phyloP scores from a whole-genome alignment of 2,113 vertebrate genomes.

The Clinocottus analis region DNA sequence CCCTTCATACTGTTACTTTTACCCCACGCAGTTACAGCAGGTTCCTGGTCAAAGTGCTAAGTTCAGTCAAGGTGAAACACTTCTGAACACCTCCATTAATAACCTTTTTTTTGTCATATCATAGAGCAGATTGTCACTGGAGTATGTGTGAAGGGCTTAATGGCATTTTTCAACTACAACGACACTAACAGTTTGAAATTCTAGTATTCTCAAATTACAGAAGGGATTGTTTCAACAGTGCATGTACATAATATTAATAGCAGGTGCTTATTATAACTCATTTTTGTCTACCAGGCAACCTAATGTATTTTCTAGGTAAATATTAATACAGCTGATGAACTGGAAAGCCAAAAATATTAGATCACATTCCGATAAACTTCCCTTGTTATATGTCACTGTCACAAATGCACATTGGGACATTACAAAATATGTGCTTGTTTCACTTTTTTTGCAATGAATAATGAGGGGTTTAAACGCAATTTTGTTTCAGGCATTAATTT shows the following conservation, averaged over 20 bases:
- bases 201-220: neutral
- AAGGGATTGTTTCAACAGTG: neutral
- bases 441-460: slow-evolving; percentile 13
- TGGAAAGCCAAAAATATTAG: slow-evolving; percentile 36
- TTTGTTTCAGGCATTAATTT: neutral
- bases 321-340: slow-evolving; percentile 9
- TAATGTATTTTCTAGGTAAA: slow-evolving; percentile 32
- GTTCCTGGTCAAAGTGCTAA: neutral
- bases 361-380: slow-evolving; percentile 36
- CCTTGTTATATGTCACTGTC: slow-evolving; percentile 33
- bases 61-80: slow-evolving; percentile 4
- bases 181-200: neutral
- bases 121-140: neutral
- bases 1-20: neutral
- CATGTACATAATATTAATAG: slow-evolving; percentile 7
- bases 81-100: neutral
- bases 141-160: neutral
- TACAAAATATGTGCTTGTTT: slow-evolving; percentile 7
- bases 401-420: slow-evolving; percentile 15
- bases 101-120: neutral
- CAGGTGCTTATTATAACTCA: slow-evolving; percentile 5
- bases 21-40: neutral
- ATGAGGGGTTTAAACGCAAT: neutral
- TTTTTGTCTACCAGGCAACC: slow-evolving; percentile 9
- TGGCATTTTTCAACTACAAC: neutral